Evolutionary conservation across 2,888 invertebrate genomes (phyloP).

Genomic region (Desoria tigrina): DNA sequence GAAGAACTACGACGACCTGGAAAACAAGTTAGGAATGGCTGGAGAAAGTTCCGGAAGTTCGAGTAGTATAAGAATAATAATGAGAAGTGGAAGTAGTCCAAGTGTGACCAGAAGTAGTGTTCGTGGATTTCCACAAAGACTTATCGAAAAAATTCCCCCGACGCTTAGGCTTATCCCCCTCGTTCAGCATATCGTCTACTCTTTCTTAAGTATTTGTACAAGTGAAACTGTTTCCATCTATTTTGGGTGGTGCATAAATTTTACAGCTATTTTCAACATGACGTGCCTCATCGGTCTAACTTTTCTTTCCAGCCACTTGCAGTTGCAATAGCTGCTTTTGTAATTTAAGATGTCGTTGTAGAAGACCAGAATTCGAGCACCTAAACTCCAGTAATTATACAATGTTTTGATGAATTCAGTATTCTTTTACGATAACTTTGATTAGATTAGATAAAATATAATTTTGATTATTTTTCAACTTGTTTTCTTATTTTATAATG

Average conservation of each 20-base stretch:
- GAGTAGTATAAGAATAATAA: conserved; percentile 25
- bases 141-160: not conserved
- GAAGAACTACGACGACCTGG: conserved; percentile 45
- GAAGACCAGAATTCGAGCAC: too few relatives aligned
- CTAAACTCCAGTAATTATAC: too few relatives aligned
- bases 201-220: not conserved
- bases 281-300: not conserved
- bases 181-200: conserved; percentile 5
- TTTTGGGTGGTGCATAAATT: not conserved
- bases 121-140: not conserved
- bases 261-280: not conserved
- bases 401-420: too few relatives aligned
- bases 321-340: too few relatives aligned
- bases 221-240: not conserved
- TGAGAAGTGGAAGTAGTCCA: conserved; percentile 1
- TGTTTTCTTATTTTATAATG: too few relatives aligned
- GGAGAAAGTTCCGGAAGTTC: conserved; percentile 30
- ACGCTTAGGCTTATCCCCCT: not conserved
- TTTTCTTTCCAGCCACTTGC: too few relatives aligned
- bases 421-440: too few relatives aligned
- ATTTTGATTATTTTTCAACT: too few relatives aligned
- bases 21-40: conserved; percentile 35
- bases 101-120: too few relatives aligned
- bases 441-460: too few relatives aligned
- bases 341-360: too few relatives aligned